These are phyloP conservation scores for Chrysomela aeneicollis DNA, from an alignment of 2,888 invertebrate genomes.

Conservation along the genomic window DNA sequence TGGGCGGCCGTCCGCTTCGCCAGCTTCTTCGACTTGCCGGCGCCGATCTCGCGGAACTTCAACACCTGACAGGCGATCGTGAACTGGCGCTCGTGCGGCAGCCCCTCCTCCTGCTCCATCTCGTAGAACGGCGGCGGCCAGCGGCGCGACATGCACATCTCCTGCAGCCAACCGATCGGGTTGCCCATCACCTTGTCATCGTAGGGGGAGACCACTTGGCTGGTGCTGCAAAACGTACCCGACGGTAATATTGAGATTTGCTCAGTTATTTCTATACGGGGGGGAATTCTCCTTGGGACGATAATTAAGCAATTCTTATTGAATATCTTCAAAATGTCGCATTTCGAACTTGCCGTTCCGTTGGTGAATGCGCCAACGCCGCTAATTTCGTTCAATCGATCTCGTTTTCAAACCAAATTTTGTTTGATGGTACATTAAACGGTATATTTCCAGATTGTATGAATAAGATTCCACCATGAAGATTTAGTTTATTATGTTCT, in stretches of 20 bases:
- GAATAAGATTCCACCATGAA: too few relatives aligned
- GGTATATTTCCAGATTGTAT: too few relatives aligned
- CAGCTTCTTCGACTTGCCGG: slow-evolving; percentile 94
- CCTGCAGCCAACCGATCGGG: slow-evolving; percentile 94
- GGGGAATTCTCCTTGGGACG: too few relatives aligned
- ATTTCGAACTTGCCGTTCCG: too few relatives aligned
- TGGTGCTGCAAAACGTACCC: slow-evolving; percentile 47
- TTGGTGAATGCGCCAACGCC: too few relatives aligned
- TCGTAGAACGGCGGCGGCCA: slow-evolving; percentile 96
- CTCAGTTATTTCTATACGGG: too few relatives aligned
- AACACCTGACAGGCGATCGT: slow-evolving; percentile 90
- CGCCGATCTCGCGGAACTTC: slow-evolving; percentile 84
- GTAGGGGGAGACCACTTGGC: slow-evolving; percentile 67
- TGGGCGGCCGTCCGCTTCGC: slow-evolving; percentile 96
- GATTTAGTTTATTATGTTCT: too few relatives aligned
- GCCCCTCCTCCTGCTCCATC: slow-evolving; percentile 85
- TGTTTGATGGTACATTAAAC: too few relatives aligned
- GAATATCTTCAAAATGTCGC: too few relatives aligned
- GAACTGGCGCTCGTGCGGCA: slow-evolving; percentile 94
- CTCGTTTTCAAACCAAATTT: too few relatives aligned
- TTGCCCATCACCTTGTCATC: slow-evolving; percentile 89
- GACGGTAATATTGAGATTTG: neutral
- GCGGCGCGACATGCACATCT: slow-evolving; percentile 94
- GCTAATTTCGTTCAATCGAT: too few relatives aligned
- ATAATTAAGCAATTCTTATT: too few relatives aligned